A percentile compares a stretch with the other conserved stretches of the same genome.
Evolutionary conservation across 2,113 vertebrate genomes (phyloP).

Genomic region (Chauna torquata): DNA sequence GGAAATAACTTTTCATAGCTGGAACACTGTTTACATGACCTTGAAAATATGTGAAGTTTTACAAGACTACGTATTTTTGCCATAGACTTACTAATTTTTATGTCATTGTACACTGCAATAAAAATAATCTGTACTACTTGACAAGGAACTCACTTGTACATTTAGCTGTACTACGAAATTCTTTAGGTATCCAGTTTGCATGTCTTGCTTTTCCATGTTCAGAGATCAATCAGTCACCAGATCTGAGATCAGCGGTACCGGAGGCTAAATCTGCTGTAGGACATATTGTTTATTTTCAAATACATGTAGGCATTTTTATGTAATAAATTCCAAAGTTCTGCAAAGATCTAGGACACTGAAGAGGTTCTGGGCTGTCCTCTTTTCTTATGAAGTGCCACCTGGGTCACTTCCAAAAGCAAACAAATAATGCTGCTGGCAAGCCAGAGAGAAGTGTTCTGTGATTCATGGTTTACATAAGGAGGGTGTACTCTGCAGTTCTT

Average conservation of each 20-base stretch:
- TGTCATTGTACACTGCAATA: not conserved
- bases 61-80: not conserved
- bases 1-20: not conserved
- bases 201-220: not conserved
- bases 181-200: not conserved
- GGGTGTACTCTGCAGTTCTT: not conserved
- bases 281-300: not conserved
- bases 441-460: accelerated
- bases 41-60: not conserved
- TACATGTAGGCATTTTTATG: not conserved
- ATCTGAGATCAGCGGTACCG: not conserved
- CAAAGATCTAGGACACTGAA: not conserved
- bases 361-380: not conserved
- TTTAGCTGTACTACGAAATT: not conserved
- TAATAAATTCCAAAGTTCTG: not conserved
- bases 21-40: not conserved
- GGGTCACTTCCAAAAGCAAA: not conserved
- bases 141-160: not conserved
- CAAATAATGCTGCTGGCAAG: not conserved
- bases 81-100: not conserved
- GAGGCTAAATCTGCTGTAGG: not conserved
- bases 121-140: not conserved
- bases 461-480: not conserved
- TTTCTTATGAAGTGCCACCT: not conserved
- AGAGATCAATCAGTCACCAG: not conserved